Base-by-base conservation (phyloP, 2,888 invertebrate species). In the Sicus ferrugineus region DNA sequence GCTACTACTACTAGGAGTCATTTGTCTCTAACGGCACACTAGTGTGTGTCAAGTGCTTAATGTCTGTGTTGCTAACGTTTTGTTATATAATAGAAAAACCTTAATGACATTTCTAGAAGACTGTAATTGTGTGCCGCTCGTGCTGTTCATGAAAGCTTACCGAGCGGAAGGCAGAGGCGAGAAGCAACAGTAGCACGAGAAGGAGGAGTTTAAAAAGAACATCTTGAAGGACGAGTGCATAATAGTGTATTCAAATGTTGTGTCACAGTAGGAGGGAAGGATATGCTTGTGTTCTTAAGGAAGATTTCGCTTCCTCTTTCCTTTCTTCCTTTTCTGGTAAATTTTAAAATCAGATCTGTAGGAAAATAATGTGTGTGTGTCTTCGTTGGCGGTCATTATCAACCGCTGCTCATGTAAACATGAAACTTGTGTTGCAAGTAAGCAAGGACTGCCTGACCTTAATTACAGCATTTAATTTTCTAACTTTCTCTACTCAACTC, bases 21-120 rank as follows among this genome's bases (percentile, higher is more conserved):
- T 34, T 65, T 34, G 54, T 54, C 38, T 50, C 58, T 19, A 66
- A 66, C 56, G 66, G 58, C 30, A 38, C 58, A 56, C 66, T 58
- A 42, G 66, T 58, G 42, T 66, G 23, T 58, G 66, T 66, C 66
- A 66, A 66, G 65, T 66, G 28, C 65, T 66, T 66, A 66, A 66
- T 66, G 66, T 46, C 66, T 42, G 66, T 58, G 75, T 72, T 75
- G 76, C 77, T 77, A 77, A 78, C 76, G 74, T 77, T 79, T 78
- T 80, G 74, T 77, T 79, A 77, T 78, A 77, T 78, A 80, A 78
- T 77, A 78, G 78, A 81, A 81, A 81, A 81, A 77, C 80, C 80
- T 79, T 80, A 80, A 80, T 80, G 80, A 81, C 79, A 80, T 81
- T 80, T 78, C 79, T 78, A 78, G 77, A 75, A 77, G 75, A 78